phyloP scores from a whole-genome alignment of 35 echinoderm and acorn worm genomes.

The Holothuria glaberrima region DNA sequence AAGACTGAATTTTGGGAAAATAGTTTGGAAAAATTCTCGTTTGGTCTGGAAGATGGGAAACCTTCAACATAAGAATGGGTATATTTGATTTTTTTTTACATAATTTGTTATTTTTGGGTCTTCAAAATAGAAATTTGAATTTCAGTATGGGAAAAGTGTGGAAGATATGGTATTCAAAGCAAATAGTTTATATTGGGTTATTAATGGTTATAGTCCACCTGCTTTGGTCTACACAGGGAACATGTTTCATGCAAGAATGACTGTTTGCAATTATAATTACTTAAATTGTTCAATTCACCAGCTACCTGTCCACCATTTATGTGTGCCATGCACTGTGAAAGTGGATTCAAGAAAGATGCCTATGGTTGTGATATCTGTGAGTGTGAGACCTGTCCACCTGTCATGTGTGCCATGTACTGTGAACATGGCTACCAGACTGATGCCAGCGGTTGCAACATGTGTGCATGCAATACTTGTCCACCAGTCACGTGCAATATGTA shows the following conservation, averaged over 20 bases:
- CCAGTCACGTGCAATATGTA: slow-evolving; percentile 64
- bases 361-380: slow-evolving; percentile 53
- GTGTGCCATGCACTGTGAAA: slow-evolving; percentile 49
- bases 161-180: too few species aligned
- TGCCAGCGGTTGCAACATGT: slow-evolving; percentile 44
- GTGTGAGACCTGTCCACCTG: slow-evolving; percentile 13
- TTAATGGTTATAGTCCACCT: too few species aligned
- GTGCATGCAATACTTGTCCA: slow-evolving; percentile 70
- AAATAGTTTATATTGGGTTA: too few species aligned
- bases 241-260: not conserved
- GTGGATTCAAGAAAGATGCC: slow-evolving; percentile 49
- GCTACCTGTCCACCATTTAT: slow-evolving; percentile 22
- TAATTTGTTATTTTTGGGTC: too few species aligned
- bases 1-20: too few species aligned
- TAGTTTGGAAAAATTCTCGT: too few species aligned
- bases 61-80: too few species aligned
- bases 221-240: too few species aligned
- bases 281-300: not conserved
- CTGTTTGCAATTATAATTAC: not conserved
- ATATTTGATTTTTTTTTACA: too few species aligned
- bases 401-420: slow-evolving; percentile 52
- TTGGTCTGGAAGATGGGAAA: too few species aligned
- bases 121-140: too few species aligned
- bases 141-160: too few species aligned
- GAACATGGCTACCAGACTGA: slow-evolving; percentile 48